Evolutionary conservation across 1,140 invertebrate species (phyloP), one percentile per base, ranked within the genome.

Genomic region (Papilio machaon): DNA sequence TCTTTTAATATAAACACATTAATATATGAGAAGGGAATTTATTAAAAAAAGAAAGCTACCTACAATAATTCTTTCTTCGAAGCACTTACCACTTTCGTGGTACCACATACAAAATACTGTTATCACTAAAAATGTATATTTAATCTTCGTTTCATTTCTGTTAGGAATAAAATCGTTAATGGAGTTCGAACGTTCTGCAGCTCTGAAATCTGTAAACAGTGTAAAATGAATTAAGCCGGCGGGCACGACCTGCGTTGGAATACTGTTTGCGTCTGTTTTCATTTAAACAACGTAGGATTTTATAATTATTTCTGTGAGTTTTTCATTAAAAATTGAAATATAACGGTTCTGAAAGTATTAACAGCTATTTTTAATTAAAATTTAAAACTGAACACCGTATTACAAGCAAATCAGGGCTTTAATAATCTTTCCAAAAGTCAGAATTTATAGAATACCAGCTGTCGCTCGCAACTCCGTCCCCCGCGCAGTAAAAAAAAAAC

Each of bases 161-260:
- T 38, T 35, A 35, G 23, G 23, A 70, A 15, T 70, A 70, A 70
- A 70, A 35, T 70, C 11, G 30, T 35, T 70, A 70, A 70, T 70
- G 23, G 64, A 70, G 6, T 70, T 70, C 64, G 19, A 64, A 23
- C 19, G 19, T 30, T 64, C 11, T 70, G 64, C 64, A 35, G 17
- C 54, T 58, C 5, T 70, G 23, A 70, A 70, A 35, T 70, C 64
- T 35, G 11, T 70, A 70, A 70, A 70, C 15, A 35, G 64, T 64
- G 23, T 15, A 64, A 64, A 64, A 64, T 64, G 54, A 35, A 70
- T 70, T 30, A 70, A 70, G 64, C 64, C 64, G 13, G 64, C 23
- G 30, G 64, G 64, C 64, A 70, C 30, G 30, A 38, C 2, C 64
- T 30, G 23, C 10, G 2, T 9, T 70, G 64, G 30, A 64, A 64